Evolutionary conservation across 2,888 invertebrate genomes (phyloP), one percentile per base, ranked within the genome.

Genomic region (Leptopterna dolabrata): DNA sequence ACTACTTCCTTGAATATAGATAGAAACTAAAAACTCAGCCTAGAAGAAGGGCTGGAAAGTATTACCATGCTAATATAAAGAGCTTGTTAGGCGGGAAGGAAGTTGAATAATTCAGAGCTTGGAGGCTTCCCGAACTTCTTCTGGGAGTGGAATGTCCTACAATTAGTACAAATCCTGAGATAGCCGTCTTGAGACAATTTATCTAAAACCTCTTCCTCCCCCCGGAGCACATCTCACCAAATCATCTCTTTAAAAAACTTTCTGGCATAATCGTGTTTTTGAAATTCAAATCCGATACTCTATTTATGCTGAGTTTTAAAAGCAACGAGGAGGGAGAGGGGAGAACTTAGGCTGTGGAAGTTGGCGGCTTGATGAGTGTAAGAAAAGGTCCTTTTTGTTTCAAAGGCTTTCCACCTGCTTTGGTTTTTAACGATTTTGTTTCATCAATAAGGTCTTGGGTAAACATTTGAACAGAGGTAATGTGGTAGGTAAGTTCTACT

Each of bases 51-150:
- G 24, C 63, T 2, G 24, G 24, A 78, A 78, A 78, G 78, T 78
- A 78, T 78, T 78, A 78, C 78, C 78, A 78, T 78, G 78, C n/a
- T 45, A 78, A 78, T 78, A 45, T 45, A 78, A 45, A 78, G 78
- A 41, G 78, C 78, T 78, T 78, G 78, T 78, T 78, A 78, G 45
- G 16, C 13, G 73, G 29, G 45, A 36, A 27, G 45, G 43, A 78
- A 78, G 78, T 78, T 78, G 78, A 78, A 78, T 78, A 45, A 78
- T 78, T 78, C 78, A 78, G 45, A 78, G 45, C 43, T 78, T 24
- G 76, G 16, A 76, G 78, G 78, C 78, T 13, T 78, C 24, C 45
- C 45, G 13, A 45, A 78, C 45, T 78, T 78, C 41, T 27, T 24
- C 41, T 19, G 36, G 43, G 4, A 78, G 78, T 78, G 41, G 45